Percentiles rank a stretch among this genome's conserved stretches.
These are phyloP conservation scores for Metallyticus violacea DNA, from an alignment of 2,888 invertebrate species.

Conservation along the genomic window DNA sequence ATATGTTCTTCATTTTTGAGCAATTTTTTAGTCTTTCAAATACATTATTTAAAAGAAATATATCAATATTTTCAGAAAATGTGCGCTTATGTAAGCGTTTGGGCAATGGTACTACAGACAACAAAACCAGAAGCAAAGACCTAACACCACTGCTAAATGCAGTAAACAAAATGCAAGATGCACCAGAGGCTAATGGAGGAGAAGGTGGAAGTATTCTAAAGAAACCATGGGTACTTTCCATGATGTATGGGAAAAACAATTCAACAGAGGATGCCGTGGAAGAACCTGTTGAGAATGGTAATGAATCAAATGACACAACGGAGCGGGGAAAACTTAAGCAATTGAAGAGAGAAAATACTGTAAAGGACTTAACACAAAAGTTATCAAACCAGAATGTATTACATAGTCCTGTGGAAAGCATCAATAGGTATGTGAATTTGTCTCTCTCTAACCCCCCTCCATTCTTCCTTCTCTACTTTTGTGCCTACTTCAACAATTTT, in stretches of 20 bases:
- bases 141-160: conserved; percentile 55
- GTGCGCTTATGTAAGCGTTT: conserved; percentile 60
- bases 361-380: conserved; percentile 85
- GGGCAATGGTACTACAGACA: conserved; percentile 56
- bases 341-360: conserved; percentile 78
- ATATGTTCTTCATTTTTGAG: neutral
- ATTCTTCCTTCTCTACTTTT: too few species aligned
- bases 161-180: conserved; percentile 52
- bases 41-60: neutral
- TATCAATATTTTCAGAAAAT: conserved; percentile 51
- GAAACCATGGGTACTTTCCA: conserved; percentile 28
- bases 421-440: neutral
- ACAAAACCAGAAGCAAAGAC: conserved; percentile 49
- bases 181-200: neutral
- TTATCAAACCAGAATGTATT: conserved; percentile 67
- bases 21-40: neutral
- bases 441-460: neutral
- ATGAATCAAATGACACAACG: conserved; percentile 42
- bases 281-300: conserved; percentile 3
- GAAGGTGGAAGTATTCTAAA: conserved; percentile 24
- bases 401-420: conserved; percentile 49
- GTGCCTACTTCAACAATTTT: too few species aligned
- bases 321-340: conserved; percentile 63
- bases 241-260: conserved; percentile 26
- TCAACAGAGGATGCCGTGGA: conserved; percentile 4